These are phyloP conservation scores for Neosilurus mollespiculum DNA, from an alignment of 2,797 vertebrate genomes.

Conservation along the genomic window DNA sequence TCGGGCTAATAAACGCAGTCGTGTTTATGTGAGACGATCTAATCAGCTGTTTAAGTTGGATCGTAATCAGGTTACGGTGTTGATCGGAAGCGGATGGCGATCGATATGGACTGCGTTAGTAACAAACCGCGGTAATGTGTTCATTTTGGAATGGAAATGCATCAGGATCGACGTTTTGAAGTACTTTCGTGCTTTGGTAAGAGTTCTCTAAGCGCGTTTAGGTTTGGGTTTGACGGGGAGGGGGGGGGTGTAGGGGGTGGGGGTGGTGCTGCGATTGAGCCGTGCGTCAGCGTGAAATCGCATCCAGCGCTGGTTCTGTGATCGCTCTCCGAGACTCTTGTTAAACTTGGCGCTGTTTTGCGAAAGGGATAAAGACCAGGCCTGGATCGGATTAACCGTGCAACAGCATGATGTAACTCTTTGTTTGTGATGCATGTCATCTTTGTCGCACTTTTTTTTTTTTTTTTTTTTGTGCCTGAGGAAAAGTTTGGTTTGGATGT, in stretches of 20 bases:
- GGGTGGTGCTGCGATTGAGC: constrained; percentile 70
- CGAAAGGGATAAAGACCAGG: constrained; percentile 76
- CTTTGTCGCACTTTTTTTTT: constrained; percentile 44
- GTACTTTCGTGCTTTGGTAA: background rate
- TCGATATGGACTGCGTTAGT: background rate
- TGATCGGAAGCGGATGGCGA: background rate
- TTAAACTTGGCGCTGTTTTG: constrained; percentile 82
- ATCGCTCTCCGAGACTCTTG: constrained; percentile 81
- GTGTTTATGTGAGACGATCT: no score
- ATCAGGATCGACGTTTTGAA: background rate
- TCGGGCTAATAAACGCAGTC: background rate
- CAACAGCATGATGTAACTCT: constrained; percentile 83
- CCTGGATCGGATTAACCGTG: constrained; percentile 82
- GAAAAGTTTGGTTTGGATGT: background rate
- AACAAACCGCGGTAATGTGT: background rate
- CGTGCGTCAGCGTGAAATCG: constrained; percentile 80
- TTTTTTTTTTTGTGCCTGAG: no score
- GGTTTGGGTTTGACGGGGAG: no score
- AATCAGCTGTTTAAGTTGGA: background rate
- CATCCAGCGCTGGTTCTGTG: constrained; percentile 78
- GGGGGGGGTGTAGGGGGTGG: no score
- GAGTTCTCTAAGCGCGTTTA: constrained; percentile 75
- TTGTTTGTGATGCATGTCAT: constrained; percentile 77
- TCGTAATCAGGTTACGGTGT: background rate
- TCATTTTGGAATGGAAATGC: background rate